Percentiles rank a stretch among this genome's conserved stretches.
These are phyloP conservation scores for Pollenia angustigena DNA, from an alignment of 2,888 invertebrate species.

Conservation along the genomic window DNA sequence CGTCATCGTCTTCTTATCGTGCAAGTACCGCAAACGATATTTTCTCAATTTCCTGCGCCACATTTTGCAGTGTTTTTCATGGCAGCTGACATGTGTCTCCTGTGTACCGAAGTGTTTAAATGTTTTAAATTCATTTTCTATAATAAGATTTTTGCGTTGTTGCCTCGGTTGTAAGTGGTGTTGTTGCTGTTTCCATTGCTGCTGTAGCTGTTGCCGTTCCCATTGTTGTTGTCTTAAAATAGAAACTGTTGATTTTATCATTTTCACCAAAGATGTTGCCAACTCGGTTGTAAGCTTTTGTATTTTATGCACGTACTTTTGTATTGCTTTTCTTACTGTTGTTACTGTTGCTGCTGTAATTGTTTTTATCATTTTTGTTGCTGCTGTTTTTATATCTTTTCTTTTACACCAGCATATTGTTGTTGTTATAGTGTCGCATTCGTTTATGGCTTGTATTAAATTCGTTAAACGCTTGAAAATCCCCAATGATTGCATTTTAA, in stretches of 20 bases:
- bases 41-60: slow-evolving; percentile 26
- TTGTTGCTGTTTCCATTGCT: slow-evolving; percentile 24
- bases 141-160: slow-evolving; percentile 64
- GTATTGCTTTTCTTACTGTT: slow-evolving; percentile 47
- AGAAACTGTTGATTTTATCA: slow-evolving; percentile 66
- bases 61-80: slow-evolving; percentile 33
- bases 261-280: slow-evolving; percentile 29
- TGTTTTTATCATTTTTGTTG: slow-evolving; percentile 18
- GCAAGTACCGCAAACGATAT: background rate
- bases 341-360: background rate
- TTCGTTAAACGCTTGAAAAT: slow-evolving; percentile 83
- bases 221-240: slow-evolving; percentile 21
- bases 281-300: slow-evolving; percentile 48
- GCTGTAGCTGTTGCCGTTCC: slow-evolving; percentile 17
- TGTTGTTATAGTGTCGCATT: slow-evolving; percentile 30
- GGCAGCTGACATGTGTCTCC: slow-evolving; percentile 46
- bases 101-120: slow-evolving; percentile 58
- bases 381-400: slow-evolving; percentile 13
- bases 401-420: background rate
- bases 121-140: slow-evolving; percentile 68
- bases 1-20: slow-evolving; percentile 10
- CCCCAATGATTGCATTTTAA: slow-evolving; percentile 84
- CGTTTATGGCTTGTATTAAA: slow-evolving; percentile 73
- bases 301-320: slow-evolving; percentile 69
- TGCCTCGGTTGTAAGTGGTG: slow-evolving; percentile 26